Evolutionary conservation across 2,797 vertebrate genomes (phyloP), one percentile per base, ranked within the genome.

Genomic region (Aplochiton taeniatus): DNA sequence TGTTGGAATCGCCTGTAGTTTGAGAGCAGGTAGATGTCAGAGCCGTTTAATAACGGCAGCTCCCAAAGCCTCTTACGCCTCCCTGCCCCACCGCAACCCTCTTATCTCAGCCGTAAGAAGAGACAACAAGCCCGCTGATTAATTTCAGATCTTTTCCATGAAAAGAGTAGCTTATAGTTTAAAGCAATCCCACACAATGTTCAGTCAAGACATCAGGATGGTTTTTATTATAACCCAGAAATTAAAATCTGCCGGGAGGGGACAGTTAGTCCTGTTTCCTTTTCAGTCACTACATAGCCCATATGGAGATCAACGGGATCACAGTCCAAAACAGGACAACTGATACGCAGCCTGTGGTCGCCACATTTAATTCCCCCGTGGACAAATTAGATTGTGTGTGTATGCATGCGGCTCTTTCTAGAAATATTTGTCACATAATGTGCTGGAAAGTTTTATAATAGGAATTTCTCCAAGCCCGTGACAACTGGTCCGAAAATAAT

Each of bases 11-110:
- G 77, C 77, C 83, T 72, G 71, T 77, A 80, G 75, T 89, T 83
- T 84, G 81, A 83, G 89, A 86, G 85, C 85, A 91, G 91, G 90
- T 92, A 90, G 81, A 90, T 89, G 86, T 90, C 88, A 85, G 83
- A 90, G 88, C 83, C 68, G 72, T 90, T 87, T 85, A 86, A 86
- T 90, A 90, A 90, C 85, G 78, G 75, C 81, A 5, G 61, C 70
- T 78, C 65, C 70, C 62, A 90, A 92, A 93, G 88, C 92, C 87
- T 92, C 91, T 92, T 91, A 91, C 76, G 70, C 79, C 78, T 78
- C 75, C 58, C 74, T 83, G 69, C 82, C 77, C 52, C 73, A 73
- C 61, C 78, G 76, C 88, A 88, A 81, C 87, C 86, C 83, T 85
- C 85, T 92, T 88, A 90, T 87, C 69, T 53, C 62, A 74, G 80